Evolutionary conservation across 2,113 vertebrate species (phyloP).

Genomic region (Muntiacus muntjak): DNA sequence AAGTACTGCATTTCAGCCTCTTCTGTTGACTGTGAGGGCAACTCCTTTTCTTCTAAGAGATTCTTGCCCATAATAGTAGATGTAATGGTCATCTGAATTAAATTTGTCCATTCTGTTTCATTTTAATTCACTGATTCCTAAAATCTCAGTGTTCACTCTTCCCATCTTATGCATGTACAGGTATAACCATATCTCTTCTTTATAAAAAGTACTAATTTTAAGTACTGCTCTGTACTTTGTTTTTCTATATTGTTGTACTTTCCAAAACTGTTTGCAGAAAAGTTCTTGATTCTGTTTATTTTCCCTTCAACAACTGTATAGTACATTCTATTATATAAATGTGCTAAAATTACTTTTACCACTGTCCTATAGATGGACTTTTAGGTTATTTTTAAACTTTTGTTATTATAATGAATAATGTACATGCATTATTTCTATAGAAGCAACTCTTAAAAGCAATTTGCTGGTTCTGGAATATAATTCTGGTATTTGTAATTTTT

Average conservation of each 20-base stretch:
- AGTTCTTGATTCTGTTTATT: not conserved
- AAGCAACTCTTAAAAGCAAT: not conserved
- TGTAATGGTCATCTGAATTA: not conserved
- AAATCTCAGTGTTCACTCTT: not conserved
- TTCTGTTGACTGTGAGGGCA: not conserved
- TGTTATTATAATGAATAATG: not conserved
- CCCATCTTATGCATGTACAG: not conserved
- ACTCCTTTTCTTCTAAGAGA: not conserved
- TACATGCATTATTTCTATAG: not conserved
- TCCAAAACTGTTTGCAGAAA: not conserved
- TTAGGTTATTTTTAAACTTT: not conserved
- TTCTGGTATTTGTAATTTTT: not conserved
- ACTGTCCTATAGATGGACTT: not conserved
- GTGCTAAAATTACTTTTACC: not conserved
- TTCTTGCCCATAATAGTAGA: not conserved
- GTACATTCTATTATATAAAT: not conserved
- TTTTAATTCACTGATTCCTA: not conserved
- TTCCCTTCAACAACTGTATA: not conserved
- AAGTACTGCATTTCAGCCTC: not conserved
- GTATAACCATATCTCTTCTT: not conserved
- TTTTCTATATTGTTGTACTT: not conserved
- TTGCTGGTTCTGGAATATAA: not conserved
- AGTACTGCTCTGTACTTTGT: not conserved
- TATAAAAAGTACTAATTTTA: not conserved
- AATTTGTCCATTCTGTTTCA: not conserved